Base-by-base conservation (phyloP, 2,113 vertebrate genomes). In the Halichoeres trimaculatus region DNA sequence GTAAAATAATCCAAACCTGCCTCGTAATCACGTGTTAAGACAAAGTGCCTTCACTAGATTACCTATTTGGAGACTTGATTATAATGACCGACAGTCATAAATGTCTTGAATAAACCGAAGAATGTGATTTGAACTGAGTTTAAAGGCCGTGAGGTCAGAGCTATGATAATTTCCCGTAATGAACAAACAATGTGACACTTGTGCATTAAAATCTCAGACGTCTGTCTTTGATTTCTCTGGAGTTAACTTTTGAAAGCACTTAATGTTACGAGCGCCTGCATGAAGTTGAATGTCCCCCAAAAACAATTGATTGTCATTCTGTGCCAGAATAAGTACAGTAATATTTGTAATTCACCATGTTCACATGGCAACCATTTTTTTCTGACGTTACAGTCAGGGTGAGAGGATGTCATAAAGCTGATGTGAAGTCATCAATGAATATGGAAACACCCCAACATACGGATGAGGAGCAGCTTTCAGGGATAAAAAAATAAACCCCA, bases 11-110 rank as follows among this genome's bases (percentile, higher is more conserved):
- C 74, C 54, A 63, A 62, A 53, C 79, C 77, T 77, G 81, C 77
- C 80, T 88, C 75, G 73, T 79, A 78, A 82, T 84, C 72, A 36
- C 63, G 69, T 70, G 83, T 76, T 59, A 71, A 89, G 82, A 80
- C 81, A 76, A 91, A 90, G 89, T 93, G 93, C 93, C 93, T 94
- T 93, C 88, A 84, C 78, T 85, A 85, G 85, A 87, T 91, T 74
- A 87, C 83, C 75, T 70, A 65, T 78, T 67, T 77, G 85, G 72
- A 53, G 80, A 88, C 83, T 81, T 83, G 78, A 87, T 74, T 70
- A 66, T 38, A 56, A 40, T 63, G 81, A 76, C 86, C 86, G 80
- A 78, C 65, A 61, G 68, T 79, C 50, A 23, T 56, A 2, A 34
- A 17, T 60, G 58, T 75, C 70, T 81, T 65, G 66, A 76, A 63